phyloP scores from a whole-genome alignment of 2,888 invertebrate genomes.

The Cyaniris semiargus region DNA sequence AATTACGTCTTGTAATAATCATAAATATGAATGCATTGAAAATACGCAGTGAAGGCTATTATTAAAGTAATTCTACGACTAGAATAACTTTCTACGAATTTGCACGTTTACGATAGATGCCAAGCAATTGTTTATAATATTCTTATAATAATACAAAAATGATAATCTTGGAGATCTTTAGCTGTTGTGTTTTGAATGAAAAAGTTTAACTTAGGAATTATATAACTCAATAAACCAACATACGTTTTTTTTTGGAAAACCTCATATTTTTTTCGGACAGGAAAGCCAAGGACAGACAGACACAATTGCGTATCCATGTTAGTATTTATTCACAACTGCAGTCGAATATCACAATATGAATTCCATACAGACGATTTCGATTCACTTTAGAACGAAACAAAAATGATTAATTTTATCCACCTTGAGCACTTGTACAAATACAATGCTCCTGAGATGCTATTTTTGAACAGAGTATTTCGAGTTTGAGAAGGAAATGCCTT shows the following conservation, averaged over 20 bases:
- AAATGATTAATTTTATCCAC: not conserved
- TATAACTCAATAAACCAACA: too few relatives aligned
- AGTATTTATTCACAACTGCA: not conserved
- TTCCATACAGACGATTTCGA: not conserved
- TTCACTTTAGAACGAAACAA: not conserved
- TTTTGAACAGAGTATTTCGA: not conserved
- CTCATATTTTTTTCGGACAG: too few relatives aligned
- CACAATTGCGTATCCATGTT: too few relatives aligned
- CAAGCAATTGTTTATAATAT: slow-evolving; percentile 8
- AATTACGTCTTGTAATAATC: not conserved
- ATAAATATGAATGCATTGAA: not conserved
- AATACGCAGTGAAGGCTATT: not conserved
- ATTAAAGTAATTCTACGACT: slow-evolving; percentile 22
- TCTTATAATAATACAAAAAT: not conserved
- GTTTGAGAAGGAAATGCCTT: not conserved
- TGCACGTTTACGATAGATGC: not conserved
- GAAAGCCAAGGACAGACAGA: too few relatives aligned
- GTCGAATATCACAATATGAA: not conserved
- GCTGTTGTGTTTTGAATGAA: not conserved
- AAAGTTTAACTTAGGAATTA: too few relatives aligned
- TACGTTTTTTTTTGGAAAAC: too few relatives aligned
- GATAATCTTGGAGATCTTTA: not conserved
- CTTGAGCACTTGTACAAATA: not conserved
- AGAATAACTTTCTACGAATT: slow-evolving; percentile 25
- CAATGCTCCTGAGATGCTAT: not conserved